phyloP scores from a whole-genome alignment of 2,797 vertebrate species.

The Onychomys torridus region DNA sequence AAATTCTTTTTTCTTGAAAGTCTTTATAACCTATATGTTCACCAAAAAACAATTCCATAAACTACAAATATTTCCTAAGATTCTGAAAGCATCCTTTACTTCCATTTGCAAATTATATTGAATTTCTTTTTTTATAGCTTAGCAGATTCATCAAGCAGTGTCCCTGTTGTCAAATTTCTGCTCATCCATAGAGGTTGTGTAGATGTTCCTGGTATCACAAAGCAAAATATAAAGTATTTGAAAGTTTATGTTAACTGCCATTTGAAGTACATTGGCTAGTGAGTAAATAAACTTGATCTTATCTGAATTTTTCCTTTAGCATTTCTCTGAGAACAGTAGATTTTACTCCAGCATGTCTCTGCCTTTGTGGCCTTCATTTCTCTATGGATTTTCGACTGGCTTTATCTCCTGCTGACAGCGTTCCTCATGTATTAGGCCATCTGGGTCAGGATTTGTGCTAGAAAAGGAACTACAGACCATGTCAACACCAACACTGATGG shows the following conservation, averaged over 20 bases:
- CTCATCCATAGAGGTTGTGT: neutral
- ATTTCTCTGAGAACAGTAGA: neutral
- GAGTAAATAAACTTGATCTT: neutral
- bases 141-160: neutral
- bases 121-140: neutral
- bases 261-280: neutral
- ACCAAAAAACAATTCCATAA: neutral
- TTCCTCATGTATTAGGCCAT: neutral
- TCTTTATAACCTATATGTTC: neutral
- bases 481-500: neutral
- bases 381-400: neutral
- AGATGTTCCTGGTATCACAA: neutral
- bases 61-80: neutral
- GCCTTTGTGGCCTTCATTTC: neutral
- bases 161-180: neutral
- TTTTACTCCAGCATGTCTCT: neutral
- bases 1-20: neutral
- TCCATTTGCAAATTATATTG: neutral
- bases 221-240: neutral
- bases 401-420: neutral
- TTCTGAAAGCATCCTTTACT: neutral
- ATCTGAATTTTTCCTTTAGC: neutral
- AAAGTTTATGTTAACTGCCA: neutral
- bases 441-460: neutral
- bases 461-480: neutral